Conservation (phyloP, 2,888 invertebrate species). For the Acanthosepion lycidas region DNA sequence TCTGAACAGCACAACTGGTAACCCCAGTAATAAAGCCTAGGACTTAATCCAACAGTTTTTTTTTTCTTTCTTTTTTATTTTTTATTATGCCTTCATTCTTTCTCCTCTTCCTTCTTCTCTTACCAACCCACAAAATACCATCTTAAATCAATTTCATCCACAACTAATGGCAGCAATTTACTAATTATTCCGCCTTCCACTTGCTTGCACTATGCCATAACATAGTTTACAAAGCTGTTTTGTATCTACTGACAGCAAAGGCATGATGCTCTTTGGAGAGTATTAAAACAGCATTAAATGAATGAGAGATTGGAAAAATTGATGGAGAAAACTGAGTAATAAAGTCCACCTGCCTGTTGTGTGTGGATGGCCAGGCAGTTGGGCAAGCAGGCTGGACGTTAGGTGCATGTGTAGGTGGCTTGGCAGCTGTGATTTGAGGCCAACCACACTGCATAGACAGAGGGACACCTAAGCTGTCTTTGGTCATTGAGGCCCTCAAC, state of each 20-base stretch:
- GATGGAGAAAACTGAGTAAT: conserved; percentile 36
- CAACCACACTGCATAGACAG: not conserved
- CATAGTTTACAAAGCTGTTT: conserved; percentile 36
- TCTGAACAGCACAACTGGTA: conserved; percentile 20
- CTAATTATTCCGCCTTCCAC: conserved; percentile 35
- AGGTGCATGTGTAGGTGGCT: not conserved
- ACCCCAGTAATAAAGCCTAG: conserved; percentile 40
- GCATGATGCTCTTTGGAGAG: not conserved
- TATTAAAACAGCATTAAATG: conserved; percentile 45
- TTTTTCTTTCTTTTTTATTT: too few relatives aligned
- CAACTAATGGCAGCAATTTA: conserved; percentile 24
- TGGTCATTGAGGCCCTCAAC: conserved; percentile 24
- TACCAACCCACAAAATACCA: not conserved
- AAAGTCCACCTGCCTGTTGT: conserved; percentile 39
- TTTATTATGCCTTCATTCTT: not conserved
- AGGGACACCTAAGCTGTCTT: conserved; percentile 25
- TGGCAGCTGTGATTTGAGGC: conserved; percentile 33
- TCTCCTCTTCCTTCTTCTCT: not conserved
- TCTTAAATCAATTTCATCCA: conserved; percentile 22
- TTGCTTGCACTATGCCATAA: conserved; percentile 33
- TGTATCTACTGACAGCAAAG: conserved; percentile 37
- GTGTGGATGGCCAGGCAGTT: not conserved
- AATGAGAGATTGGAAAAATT: not conserved
- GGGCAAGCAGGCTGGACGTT: conserved; percentile 23
- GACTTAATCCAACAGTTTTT: not conserved